Conservation (phyloP, 2,888 invertebrate genomes). For the Pollenia labialis region DNA sequence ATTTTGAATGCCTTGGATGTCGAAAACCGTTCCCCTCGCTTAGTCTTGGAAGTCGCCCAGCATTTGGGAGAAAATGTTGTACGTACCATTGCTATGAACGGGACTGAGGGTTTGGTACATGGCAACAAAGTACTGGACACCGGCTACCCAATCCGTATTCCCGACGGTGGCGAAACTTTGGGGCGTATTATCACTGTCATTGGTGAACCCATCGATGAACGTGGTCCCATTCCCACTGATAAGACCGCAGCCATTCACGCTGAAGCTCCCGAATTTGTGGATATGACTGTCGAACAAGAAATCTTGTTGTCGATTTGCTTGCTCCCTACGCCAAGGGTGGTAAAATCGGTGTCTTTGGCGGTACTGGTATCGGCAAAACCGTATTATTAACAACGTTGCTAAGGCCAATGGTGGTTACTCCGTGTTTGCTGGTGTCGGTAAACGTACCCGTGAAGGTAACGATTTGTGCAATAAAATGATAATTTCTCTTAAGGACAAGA, state of each 20-base stretch:
- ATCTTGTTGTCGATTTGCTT: slow-evolving; percentile 94
- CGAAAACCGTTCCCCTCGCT: slow-evolving; percentile 89
- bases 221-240: slow-evolving; percentile 92
- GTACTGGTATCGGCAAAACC: slow-evolving; percentile 97
- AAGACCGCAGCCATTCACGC: slow-evolving; percentile 92
- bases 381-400: slow-evolving; percentile 96
- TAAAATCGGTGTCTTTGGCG: slow-evolving; percentile 96
- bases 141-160: slow-evolving; percentile 94
- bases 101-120: slow-evolving; percentile 95
- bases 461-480: slow-evolving; percentile 95
- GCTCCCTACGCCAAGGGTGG: slow-evolving; percentile 97
- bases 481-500: slow-evolving; percentile 94
- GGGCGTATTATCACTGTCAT: slow-evolving; percentile 97
- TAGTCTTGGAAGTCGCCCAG: slow-evolving; percentile 91
- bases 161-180: slow-evolving; percentile 94
- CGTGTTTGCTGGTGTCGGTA: slow-evolving; percentile 96
- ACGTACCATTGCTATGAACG: slow-evolving; percentile 96
- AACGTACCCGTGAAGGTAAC: slow-evolving; percentile 96
- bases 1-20: slow-evolving; percentile 98
- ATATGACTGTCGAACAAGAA: slow-evolving; percentile 95
- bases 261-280: slow-evolving; percentile 95
- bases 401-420: slow-evolving; percentile 98
- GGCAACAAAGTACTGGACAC: slow-evolving; percentile 92
- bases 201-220: slow-evolving; percentile 91
- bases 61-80: slow-evolving; percentile 95